Conservation (phyloP, 2,888 invertebrate genomes). For the Drosophila emarginata region DNA sequence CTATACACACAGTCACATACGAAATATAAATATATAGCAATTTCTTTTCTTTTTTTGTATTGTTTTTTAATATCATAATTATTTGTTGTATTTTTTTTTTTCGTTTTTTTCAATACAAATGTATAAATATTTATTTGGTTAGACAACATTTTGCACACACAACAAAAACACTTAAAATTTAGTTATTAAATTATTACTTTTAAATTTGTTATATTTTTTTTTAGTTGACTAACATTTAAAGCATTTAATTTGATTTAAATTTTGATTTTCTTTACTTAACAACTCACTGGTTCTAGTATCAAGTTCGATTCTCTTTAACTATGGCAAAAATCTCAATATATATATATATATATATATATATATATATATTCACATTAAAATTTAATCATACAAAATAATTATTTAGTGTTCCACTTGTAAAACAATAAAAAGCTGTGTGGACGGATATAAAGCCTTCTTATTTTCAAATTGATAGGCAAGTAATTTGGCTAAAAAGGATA, state of each 20-base stretch:
- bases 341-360: slow-evolving; percentile 29
- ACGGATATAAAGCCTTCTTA: slow-evolving; percentile 20
- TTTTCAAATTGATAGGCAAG: slow-evolving; percentile 12
- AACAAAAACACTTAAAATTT: slow-evolving; percentile 64
- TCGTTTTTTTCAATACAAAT: slow-evolving; percentile 59
- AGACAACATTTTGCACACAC: slow-evolving; percentile 64
- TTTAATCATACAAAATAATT: no score
- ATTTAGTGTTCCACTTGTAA: slow-evolving; percentile 3
- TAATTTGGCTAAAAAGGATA: slow-evolving; percentile 8
- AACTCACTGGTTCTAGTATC: slow-evolving; percentile 27
- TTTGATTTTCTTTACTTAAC: slow-evolving; percentile 50
- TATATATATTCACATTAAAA: not conserved
- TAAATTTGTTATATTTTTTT: slow-evolving; percentile 14
- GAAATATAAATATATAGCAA: slow-evolving; percentile 39
- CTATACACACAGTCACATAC: slow-evolving; percentile 40
- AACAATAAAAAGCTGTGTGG: slow-evolving; percentile 15
- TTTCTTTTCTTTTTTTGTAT: slow-evolving; percentile 50
- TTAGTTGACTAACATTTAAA: slow-evolving; percentile 67
- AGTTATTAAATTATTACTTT: slow-evolving; percentile 18
- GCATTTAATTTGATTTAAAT: slow-evolving; percentile 55
- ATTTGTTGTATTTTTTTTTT: slow-evolving; percentile 46
- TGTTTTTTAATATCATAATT: slow-evolving; percentile 63
- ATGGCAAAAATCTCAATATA: slow-evolving; percentile 59
- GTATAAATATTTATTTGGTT: slow-evolving; percentile 71
- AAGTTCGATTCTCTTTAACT: slow-evolving; percentile 34